Percentiles rank a stretch among this genome's conserved stretches.
Evolutionary conservation across 1,140 invertebrate genomes (phyloP).

Genomic region (Campoletis sonorensis): DNA sequence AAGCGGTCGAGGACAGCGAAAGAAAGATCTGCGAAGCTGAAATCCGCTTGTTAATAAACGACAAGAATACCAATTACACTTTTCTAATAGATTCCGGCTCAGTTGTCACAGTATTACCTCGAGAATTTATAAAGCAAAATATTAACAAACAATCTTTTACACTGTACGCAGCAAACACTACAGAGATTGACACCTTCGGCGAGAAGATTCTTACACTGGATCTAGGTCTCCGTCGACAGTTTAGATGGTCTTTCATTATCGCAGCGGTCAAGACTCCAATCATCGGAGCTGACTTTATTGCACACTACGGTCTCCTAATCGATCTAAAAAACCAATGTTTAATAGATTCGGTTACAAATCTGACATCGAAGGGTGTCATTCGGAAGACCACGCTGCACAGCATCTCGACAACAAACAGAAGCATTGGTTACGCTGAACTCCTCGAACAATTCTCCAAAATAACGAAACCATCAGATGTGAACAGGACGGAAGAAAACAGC

Average conservation of each 20-base stretch:
- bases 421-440: neutral
- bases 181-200: constrained; percentile 44
- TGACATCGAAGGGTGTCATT: neutral
- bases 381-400: neutral
- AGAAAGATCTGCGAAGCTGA: neutral
- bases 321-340: constrained; percentile 25
- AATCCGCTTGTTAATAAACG: no score
- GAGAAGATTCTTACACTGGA: constrained; percentile 22
- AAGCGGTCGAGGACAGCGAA: neutral
- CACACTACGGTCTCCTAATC: constrained; percentile 12
- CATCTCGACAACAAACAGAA: neutral
- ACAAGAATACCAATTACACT: no score
- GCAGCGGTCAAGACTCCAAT: constrained; percentile 48
- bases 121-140: no score
- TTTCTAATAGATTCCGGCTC: no score
- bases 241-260: constrained; percentile 50
- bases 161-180: constrained; percentile 31
- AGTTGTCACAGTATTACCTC: no score
- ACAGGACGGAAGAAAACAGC: neutral
- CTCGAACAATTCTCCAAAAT: neutral
- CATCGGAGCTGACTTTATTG: constrained; percentile 42
- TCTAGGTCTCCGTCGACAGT: constrained; percentile 43
- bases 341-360: constrained; percentile 8
- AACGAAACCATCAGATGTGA: neutral
- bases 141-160: neutral